A percentile compares a stretch with the other conserved stretches of the same genome.
Conservation (phyloP, 2,113 vertebrate genomes). For the Myotis brandtii region DNA sequence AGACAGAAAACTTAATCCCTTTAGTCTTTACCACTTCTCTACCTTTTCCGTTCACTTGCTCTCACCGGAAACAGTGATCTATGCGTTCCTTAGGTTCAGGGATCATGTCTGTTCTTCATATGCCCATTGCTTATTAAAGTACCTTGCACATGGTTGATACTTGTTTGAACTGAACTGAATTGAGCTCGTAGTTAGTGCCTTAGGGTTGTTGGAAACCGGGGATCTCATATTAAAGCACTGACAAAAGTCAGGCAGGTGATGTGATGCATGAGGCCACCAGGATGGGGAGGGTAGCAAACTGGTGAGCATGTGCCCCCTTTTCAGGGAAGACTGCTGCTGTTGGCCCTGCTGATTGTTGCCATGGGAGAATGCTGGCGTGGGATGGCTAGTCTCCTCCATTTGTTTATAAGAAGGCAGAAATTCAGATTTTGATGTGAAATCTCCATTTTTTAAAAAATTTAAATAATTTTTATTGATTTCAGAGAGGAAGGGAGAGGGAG, state of each 20-base stretch:
- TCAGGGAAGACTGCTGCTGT: not conserved
- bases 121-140: not conserved
- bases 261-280: not conserved
- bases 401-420: constrained; percentile 26
- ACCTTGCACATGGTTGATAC: not conserved
- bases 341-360: too few species aligned
- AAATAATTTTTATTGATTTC: too few species aligned
- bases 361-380: not conserved
- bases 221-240: not conserved
- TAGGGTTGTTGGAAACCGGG: not conserved
- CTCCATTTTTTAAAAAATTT: not conserved
- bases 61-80: not conserved
- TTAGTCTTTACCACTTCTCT: not conserved
- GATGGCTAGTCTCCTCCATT: not conserved
- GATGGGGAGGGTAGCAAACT: not conserved
- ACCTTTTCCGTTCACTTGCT: not conserved
- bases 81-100: not conserved
- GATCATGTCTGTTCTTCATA: not conserved
- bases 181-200: not conserved
- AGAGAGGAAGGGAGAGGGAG: too few species aligned
- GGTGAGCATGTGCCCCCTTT: not conserved
- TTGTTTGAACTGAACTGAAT: constrained; percentile 5
- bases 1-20: not conserved
- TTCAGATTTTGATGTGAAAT: constrained; percentile 38
- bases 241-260: not conserved